Base-by-base conservation (phyloP, 2,888 invertebrate species). In the Pristionchus mayeri region DNA sequence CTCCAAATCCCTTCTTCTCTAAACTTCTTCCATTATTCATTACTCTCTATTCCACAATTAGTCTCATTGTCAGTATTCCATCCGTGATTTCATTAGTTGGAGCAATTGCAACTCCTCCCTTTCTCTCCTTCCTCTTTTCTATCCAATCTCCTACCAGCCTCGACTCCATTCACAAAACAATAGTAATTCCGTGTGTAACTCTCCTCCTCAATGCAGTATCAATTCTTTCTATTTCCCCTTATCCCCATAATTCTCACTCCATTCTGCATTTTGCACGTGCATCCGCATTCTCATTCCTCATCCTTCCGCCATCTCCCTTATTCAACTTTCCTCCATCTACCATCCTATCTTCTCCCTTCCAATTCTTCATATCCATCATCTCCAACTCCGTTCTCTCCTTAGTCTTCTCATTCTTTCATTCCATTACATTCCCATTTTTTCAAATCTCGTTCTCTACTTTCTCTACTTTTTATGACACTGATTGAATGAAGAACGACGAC, bases 41-140 rank as follows among this genome's bases (percentile, higher is more conserved):
- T 57, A 6, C 57, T 57, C 57, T 57, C 57, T 57, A 57, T 57
- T 57, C 27, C 57, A 52, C 52, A 57, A 57, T 57, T 57, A 57
- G 57, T 57, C 57, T 57, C 27, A n/a, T n/a, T n/a, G n/a, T n/a
- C n/a, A 52, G 52, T 57, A 24, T 27, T 57, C 57, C 27, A 2
- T 57, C 57, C 57, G 24, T 57, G 57, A 57, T 57, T 57, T 27
- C 57, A 57, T 57, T 57, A 2, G n/a, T n/a, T 57, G n/a, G n/a
- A 24, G 11, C 57, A 57, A 57, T 67, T 67, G 37, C 37, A 37
- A 34, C 67, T 37, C n/a, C 67, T 30, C 60, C 60, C 18, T 7
- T 60, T 60, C 37, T n/a, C n/a, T 34, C 30, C 18, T 67, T 34
- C 67, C 24, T 24, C 57, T n/a, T 21, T 30, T 67, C 67, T 2